Percentiles rank a stretch among this genome's conserved stretches.
Conservation (phyloP, 2,113 vertebrate species). For the Mirounga angustirostris region DNA sequence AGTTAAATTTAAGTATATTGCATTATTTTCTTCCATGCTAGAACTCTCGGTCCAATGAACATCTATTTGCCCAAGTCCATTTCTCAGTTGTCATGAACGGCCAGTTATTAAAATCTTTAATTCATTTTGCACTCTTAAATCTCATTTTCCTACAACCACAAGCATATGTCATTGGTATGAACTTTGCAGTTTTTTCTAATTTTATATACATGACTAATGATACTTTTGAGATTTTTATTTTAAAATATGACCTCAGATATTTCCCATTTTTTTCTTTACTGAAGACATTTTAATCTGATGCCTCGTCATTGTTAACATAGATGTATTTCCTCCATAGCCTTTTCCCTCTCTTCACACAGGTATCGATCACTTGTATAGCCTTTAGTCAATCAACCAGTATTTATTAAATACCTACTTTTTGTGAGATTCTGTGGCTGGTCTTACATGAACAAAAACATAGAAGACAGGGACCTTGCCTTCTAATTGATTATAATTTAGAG, state of each 20-base stretch:
- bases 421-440: neutral
- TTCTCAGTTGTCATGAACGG: conserved; percentile 26
- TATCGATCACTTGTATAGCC: neutral
- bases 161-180: neutral
- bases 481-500: neutral
- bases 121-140: conserved; percentile 42
- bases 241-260: conserved; percentile 23
- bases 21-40: conserved; percentile 17
- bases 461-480: neutral
- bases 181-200: neutral
- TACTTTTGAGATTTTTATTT: conserved; percentile 11
- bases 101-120: neutral
- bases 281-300: conserved; percentile 22
- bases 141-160: conserved; percentile 39
- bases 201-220: conserved; percentile 29
- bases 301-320: conserved; percentile 22
- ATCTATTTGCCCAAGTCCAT: conserved; percentile 4
- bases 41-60: neutral
- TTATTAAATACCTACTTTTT: conserved; percentile 40
- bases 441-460: neutral
- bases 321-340: neutral
- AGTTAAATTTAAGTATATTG: conserved; percentile 42
- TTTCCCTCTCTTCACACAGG: conserved; percentile 10
- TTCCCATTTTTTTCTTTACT: neutral
- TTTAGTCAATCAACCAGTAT: neutral